Evolutionary conservation across 2,797 vertebrate genomes (phyloP).

Genomic region (Fistularia tabacaria): DNA sequence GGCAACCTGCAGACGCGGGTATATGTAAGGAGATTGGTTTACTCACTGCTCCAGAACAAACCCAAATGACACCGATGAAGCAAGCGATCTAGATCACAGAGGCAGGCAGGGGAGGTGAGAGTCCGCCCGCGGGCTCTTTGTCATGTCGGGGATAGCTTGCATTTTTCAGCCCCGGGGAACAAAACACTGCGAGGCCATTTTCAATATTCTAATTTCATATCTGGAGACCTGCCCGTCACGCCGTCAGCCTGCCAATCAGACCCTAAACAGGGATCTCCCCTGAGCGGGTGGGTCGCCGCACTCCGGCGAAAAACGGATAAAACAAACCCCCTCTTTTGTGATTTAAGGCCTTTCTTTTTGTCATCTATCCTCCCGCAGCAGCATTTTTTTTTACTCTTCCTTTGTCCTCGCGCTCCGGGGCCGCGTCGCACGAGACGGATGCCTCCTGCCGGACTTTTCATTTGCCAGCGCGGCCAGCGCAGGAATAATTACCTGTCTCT

Average conservation of each 20-base stretch:
- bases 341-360: conserved; percentile 48
- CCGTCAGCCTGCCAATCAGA: no score
- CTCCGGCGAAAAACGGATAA: no score
- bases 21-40: conserved; percentile 74
- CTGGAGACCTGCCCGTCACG: no score
- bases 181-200: conserved; percentile 24
- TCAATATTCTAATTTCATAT: conserved; percentile 22
- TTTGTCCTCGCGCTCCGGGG: conserved; percentile 57
- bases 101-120: conserved; percentile 44
- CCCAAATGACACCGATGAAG: conserved; percentile 70
- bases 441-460: conserved; percentile 67
- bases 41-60: conserved; percentile 75
- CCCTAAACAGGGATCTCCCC: no score
- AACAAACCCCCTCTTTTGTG: conserved; percentile 12
- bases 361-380: conserved; percentile 46
- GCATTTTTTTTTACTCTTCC: conserved; percentile 51
- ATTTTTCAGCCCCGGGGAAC: conserved; percentile 46
- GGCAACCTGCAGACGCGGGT: conserved; percentile 65
- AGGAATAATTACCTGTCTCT: conserved; percentile 80
- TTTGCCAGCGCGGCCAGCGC: conserved; percentile 72
- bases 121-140: conserved; percentile 56
- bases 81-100: conserved; percentile 62
- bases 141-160: conserved; percentile 48
- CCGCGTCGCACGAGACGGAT: conserved; percentile 66
- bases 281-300: no score